Percentiles rank a stretch among this genome's conserved stretches.
phyloP scores from a whole-genome alignment of 2,888 invertebrate species.

The Calliopum simillimum region DNA sequence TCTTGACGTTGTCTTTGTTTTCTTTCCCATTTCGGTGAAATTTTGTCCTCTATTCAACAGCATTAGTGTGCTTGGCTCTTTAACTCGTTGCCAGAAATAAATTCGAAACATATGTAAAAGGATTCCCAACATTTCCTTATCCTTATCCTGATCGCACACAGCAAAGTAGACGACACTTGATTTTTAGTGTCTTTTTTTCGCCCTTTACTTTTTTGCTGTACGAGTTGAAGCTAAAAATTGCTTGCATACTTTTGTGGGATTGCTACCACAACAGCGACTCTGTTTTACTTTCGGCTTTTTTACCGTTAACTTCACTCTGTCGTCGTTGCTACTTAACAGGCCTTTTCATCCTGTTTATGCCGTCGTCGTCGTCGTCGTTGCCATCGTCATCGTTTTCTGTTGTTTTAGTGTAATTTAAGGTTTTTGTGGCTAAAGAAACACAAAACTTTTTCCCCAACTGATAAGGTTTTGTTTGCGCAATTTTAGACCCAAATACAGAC shows the following conservation, averaged over 20 bases:
- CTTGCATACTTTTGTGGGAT: no score
- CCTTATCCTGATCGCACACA: neutral
- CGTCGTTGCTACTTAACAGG: neutral
- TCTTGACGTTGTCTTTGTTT: constrained; percentile 5
- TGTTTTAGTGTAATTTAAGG: constrained; percentile 16
- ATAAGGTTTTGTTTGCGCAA: constrained; percentile 15
- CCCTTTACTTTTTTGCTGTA: neutral
- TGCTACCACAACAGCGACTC: no score
- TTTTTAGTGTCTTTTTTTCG: neutral
- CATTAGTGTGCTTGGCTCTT: neutral
- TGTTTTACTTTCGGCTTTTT: neutral
- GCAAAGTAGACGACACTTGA: neutral
- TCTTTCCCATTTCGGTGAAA: neutral
- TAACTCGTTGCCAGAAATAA: constrained; percentile 2
- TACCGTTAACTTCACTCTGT: neutral
- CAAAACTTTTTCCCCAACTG: constrained; percentile 16
- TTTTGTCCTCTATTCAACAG: neutral
- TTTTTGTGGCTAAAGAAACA: constrained; percentile 21
- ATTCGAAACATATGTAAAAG: constrained; percentile 29
- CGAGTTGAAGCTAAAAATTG: no score
- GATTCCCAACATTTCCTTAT: neutral
- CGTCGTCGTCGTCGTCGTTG: neutral
- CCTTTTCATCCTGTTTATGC: neutral
- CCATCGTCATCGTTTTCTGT: neutral
- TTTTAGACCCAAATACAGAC: neutral